Evolutionary conservation across 2,888 invertebrate species (phyloP).

Genomic region (Perithous albicinctus): DNA sequence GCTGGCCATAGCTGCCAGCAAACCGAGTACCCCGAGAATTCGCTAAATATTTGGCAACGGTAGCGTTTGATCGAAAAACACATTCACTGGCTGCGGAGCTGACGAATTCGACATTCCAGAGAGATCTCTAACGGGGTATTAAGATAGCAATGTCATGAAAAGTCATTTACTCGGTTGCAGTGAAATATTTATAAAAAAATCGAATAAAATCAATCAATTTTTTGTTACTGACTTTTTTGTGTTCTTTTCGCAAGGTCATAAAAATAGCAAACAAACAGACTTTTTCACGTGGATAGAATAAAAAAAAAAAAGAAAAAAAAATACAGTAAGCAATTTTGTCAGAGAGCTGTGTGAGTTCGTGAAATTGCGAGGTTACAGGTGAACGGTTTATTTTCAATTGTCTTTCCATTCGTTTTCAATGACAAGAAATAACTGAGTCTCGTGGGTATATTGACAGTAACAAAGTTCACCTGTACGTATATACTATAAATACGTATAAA

Average conservation of each 20-base stretch:
- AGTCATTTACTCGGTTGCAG: not conserved
- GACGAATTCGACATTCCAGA: constrained; percentile 6
- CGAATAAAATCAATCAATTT: not conserved
- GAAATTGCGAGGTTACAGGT: not conserved
- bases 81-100: not conserved
- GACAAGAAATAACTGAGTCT: not conserved
- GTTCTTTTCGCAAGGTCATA: too few relatives aligned
- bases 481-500: not conserved
- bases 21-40: not conserved
- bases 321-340: not conserved
- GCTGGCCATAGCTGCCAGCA: not conserved
- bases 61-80: constrained; percentile 10
- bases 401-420: not conserved
- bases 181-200: not conserved
- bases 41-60: constrained; percentile 11
- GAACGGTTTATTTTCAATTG: not conserved
- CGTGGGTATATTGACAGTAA: constrained; percentile 4
- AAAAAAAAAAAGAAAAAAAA: not conserved
- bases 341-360: not conserved
- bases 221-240: not conserved
- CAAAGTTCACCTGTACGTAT: not conserved
- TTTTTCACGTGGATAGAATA: not conserved
- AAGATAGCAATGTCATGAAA: not conserved
- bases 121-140: not conserved
- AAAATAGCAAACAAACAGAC: not conserved